phyloP scores from a whole-genome alignment of 2,113 vertebrate genomes.

The Procavia capensis region DNA sequence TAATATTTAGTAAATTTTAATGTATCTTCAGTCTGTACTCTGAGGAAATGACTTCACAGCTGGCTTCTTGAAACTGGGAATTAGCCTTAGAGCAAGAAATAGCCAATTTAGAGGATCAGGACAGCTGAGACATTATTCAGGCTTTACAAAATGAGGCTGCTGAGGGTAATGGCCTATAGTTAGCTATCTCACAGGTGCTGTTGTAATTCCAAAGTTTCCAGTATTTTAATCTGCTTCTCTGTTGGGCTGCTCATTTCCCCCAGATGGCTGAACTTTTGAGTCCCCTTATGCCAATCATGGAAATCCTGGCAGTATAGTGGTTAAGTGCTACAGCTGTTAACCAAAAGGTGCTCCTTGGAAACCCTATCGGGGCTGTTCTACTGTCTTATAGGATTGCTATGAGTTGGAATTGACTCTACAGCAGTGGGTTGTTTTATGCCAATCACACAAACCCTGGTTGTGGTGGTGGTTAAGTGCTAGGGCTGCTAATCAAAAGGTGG shows the following conservation, averaged over 20 bases:
- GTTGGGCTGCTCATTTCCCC: constrained; percentile 9
- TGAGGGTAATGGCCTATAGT: not conserved
- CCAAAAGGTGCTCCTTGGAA: no score
- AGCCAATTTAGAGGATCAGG: not conserved
- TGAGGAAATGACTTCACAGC: not conserved
- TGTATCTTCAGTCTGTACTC: not conserved
- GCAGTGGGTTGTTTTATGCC: no score
- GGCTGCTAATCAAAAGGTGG: no score
- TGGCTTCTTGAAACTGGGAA: not conserved
- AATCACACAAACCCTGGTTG: no score
- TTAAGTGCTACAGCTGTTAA: no score
- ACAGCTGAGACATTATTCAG: not conserved
- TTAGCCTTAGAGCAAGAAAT: not conserved
- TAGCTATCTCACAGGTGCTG: not conserved
- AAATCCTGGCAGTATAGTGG: no score
- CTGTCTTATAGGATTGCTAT: no score
- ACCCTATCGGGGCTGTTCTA: no score
- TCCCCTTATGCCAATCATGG: not conserved
- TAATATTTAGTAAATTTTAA: not conserved
- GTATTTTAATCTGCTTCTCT: constrained; percentile 28
- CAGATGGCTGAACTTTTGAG: not conserved
- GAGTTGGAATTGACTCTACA: no score
- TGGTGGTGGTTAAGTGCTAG: no score
- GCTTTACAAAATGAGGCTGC: not conserved
- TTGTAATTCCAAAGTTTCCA: not conserved